Percentiles rank a stretch among this genome's conserved stretches.
These are phyloP conservation scores for Heterodera carotae DNA, from an alignment of 1,140 invertebrate species.

Conservation along the genomic window DNA sequence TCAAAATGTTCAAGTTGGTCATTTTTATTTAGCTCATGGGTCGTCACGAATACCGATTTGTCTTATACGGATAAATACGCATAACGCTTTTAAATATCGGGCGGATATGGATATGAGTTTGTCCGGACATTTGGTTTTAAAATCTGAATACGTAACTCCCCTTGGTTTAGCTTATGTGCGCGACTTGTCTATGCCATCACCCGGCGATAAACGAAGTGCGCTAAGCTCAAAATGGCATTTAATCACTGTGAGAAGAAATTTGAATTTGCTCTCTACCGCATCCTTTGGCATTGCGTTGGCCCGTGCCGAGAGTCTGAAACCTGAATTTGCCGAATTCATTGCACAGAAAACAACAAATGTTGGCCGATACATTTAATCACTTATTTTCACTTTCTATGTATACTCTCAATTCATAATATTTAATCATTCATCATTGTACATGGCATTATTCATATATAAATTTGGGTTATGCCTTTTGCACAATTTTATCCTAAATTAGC, in stretches of 20 bases:
- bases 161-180: slow-evolving; percentile 30
- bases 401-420: neutral
- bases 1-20: too few species aligned
- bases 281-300: slow-evolving; percentile 40
- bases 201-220: slow-evolving; percentile 30
- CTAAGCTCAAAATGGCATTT: slow-evolving; percentile 27
- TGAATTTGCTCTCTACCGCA: slow-evolving; percentile 32
- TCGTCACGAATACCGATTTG: too few species aligned
- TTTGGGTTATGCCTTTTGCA: too few species aligned
- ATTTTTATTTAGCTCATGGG: too few species aligned
- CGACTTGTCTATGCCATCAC: slow-evolving; percentile 39
- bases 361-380: neutral
- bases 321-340: slow-evolving; percentile 34
- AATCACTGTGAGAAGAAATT: slow-evolving; percentile 31
- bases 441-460: neutral
- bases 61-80: too few species aligned
- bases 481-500: too few species aligned
- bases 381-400: neutral
- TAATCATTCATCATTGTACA: neutral
- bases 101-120: too few species aligned
- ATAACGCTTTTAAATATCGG: too few species aligned
- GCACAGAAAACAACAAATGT: slow-evolving; percentile 25
- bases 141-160: too few species aligned
- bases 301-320: slow-evolving; percentile 27
- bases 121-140: too few species aligned